Percentiles rank a stretch among this genome's conserved stretches.
Conservation (phyloP, 37 sponge, comb jelly and placozoan genomes). For the Agelas oroides region DNA sequence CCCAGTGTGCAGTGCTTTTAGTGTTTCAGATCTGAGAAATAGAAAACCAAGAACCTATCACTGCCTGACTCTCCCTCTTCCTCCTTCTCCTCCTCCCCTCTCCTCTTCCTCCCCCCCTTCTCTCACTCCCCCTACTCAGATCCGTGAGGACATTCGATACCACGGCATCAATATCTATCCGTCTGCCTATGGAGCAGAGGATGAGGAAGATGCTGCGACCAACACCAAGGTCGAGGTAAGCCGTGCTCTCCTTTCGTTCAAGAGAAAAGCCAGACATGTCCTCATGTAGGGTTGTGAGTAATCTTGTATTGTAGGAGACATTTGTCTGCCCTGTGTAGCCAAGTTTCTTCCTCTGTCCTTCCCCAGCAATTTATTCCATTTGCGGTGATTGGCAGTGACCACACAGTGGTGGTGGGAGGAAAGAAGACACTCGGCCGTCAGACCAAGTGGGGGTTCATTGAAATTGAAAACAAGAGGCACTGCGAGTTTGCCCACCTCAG, state of each 20-base stretch:
- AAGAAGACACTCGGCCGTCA: slow-evolving; percentile 91
- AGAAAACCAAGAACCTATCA: too few relatives aligned
- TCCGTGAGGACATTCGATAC: slow-evolving; percentile 85
- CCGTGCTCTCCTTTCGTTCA: too few relatives aligned
- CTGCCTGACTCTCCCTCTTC: too few relatives aligned
- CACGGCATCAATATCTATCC: slow-evolving; percentile 95
- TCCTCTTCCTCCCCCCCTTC: too few relatives aligned
- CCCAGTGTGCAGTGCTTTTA: too few relatives aligned
- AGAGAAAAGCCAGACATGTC: too few relatives aligned
- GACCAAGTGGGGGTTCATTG: slow-evolving; percentile 98
- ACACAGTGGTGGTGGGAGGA: slow-evolving; percentile 67
- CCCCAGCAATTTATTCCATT: slow-evolving; percentile 88
- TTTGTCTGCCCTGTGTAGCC: too few relatives aligned
- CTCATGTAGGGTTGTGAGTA: too few relatives aligned
- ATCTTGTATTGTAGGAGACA: too few relatives aligned
- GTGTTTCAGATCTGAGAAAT: too few relatives aligned
- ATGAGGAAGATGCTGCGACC: slow-evolving; percentile 85
- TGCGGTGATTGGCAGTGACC: slow-evolving; percentile 96
- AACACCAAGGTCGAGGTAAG: slow-evolving; percentile 69
- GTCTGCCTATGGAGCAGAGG: slow-evolving; percentile 81
- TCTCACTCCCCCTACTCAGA: slow-evolving; percentile 33
- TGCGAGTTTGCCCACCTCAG: slow-evolving; percentile 95
- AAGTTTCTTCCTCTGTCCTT: too few relatives aligned
- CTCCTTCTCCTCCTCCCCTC: too few relatives aligned
- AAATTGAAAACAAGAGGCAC: slow-evolving; percentile 96